Conservation (phyloP, 2,888 invertebrate species). For the Cataglyphis albicans region DNA sequence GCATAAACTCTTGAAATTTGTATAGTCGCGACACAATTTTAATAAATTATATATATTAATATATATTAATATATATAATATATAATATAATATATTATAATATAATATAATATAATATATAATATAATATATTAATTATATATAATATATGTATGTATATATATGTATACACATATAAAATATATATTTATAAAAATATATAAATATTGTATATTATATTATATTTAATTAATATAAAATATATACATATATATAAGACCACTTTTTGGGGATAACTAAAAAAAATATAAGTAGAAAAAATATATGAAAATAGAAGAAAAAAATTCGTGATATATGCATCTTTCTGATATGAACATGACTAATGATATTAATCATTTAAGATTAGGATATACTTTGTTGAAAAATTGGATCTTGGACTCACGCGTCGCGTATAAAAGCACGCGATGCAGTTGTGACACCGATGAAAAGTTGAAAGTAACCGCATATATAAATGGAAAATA, state of each 20-base stretch:
- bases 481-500: not conserved
- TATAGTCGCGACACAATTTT: not conserved
- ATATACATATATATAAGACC: too few species aligned
- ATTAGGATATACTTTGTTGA: slow-evolving; percentile 16
- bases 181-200: not conserved
- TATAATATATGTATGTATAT: not conserved
- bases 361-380: not conserved
- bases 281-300: not conserved
- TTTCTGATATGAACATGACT: slow-evolving; percentile 21
- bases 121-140: not conserved
- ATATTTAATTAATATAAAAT: not conserved
- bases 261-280: not conserved
- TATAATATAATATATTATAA: too few species aligned
- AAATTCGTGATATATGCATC: not conserved
- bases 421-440: not conserved
- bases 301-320: not conserved
- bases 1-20: not conserved
- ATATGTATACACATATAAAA: not conserved
- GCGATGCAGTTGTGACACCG: not conserved
- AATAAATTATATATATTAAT: not conserved
- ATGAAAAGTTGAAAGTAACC: slow-evolving; percentile 32
- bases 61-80: not conserved
- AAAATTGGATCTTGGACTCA: slow-evolving; percentile 28
- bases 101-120: too few species aligned
- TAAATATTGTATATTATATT: not conserved